Conservation (phyloP, 2,113 vertebrate genomes). For the Phaethon lepturus region DNA sequence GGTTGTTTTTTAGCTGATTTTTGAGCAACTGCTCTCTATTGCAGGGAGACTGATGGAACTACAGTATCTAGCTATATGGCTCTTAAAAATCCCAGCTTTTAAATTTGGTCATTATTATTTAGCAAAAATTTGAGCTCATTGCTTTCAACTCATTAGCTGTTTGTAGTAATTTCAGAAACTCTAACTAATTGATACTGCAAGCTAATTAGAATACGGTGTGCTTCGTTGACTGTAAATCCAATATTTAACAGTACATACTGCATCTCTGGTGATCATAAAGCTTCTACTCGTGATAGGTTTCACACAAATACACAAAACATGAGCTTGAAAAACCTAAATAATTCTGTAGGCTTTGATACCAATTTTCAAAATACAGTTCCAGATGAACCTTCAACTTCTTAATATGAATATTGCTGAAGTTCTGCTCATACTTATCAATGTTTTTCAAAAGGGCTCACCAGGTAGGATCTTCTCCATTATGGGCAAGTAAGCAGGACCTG, state of each 20-base stretch:
- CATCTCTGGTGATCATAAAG: neutral
- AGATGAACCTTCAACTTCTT: neutral
- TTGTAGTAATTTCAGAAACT: neutral
- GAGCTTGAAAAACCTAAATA: neutral
- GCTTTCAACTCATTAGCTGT: constrained; percentile 1
- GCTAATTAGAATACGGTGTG: neutral
- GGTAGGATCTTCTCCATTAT: neutral
- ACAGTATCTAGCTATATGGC: neutral
- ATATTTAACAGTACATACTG: neutral
- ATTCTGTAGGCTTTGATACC: neutral
- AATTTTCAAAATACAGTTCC: neutral
- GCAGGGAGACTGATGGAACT: neutral
- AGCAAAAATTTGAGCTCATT: neutral
- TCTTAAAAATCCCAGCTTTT: neutral
- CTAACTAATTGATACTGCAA: neutral
- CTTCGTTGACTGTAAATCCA: neutral
- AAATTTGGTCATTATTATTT: neutral
- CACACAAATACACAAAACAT: neutral
- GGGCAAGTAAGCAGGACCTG: neutral
- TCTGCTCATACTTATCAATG: neutral
- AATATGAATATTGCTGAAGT: neutral
- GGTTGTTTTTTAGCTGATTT: neutral
- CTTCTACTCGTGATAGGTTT: neutral
- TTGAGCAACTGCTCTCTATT: neutral
- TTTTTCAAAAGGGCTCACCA: neutral